These are phyloP conservation scores for Hydroisotoma schaefferi DNA, from an alignment of 2,888 invertebrate genomes.

Conservation along the genomic window DNA sequence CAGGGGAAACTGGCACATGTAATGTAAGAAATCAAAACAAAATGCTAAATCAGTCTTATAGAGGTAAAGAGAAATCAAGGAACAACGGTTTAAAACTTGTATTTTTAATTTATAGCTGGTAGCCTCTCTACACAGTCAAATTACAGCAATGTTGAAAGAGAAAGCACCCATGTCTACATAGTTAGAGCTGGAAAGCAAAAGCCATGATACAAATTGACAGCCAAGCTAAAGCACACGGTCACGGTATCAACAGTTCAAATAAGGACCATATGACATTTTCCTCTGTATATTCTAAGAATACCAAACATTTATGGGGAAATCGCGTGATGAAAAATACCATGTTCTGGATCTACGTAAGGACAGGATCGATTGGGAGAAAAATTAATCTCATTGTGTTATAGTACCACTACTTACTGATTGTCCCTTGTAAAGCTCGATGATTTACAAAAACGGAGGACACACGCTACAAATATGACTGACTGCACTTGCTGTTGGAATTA, in stretches of 20 bases:
- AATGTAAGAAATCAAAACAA: too few species aligned
- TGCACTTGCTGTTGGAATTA: neutral
- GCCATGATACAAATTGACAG: neutral
- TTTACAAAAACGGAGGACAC: too few species aligned
- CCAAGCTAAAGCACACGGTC: neutral
- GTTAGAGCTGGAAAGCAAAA: too few species aligned
- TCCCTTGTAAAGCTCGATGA: neutral
- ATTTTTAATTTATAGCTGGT: too few species aligned
- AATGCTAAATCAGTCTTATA: too few species aligned
- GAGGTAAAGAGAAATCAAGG: too few species aligned
- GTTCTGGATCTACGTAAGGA: slow-evolving; percentile 4
- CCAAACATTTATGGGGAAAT: slow-evolving; percentile 13
- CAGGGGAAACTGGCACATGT: too few species aligned
- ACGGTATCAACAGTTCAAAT: slow-evolving; percentile 9
- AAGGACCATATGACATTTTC: slow-evolving; percentile 15
- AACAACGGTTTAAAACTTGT: too few species aligned
- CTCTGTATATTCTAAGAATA: neutral
- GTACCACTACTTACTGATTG: too few species aligned
- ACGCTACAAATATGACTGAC: neutral
- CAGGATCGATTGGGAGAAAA: slow-evolving; percentile 11
- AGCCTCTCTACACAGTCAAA: too few species aligned
- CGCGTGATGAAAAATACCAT: slow-evolving; percentile 12
- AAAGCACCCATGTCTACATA: too few species aligned
- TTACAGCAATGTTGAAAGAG: too few species aligned
- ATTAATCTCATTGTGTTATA: slow-evolving; percentile 5